Conservation (phyloP, 1,140 invertebrate species). For the Drosophila novamexicana region DNA sequence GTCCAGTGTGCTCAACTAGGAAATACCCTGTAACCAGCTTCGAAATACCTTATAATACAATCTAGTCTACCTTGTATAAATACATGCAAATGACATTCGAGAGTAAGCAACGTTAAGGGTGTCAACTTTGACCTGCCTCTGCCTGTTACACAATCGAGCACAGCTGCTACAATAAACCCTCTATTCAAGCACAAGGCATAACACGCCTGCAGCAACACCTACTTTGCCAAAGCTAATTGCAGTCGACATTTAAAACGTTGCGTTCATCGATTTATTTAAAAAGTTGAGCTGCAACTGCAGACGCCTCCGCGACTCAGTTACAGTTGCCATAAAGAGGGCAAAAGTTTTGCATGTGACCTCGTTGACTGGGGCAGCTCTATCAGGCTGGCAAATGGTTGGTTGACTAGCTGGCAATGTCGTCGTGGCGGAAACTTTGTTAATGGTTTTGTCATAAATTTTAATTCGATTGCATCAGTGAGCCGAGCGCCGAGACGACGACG, state of each 20-base stretch:
- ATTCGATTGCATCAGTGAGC: constrained; percentile 75
- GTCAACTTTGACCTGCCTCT: too few species aligned
- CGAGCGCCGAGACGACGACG: background rate
- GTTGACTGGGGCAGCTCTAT: constrained; percentile 43
- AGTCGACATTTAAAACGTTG: constrained; percentile 55
- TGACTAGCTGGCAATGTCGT: constrained; percentile 49
- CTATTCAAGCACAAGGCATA: background rate
- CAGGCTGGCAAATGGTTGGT: constrained; percentile 44
- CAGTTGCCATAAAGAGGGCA: constrained; percentile 33
- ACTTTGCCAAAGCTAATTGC: constrained; percentile 49
- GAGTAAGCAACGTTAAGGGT: too few species aligned
- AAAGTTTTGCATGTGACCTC: constrained; percentile 75
- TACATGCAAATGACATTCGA: too few species aligned
- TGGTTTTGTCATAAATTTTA: constrained; percentile 83
- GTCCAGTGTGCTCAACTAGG: too few species aligned
- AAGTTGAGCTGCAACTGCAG: constrained; percentile 40
- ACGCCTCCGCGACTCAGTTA: constrained; percentile 4
- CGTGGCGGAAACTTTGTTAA: constrained; percentile 71
- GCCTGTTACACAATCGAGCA: background rate
- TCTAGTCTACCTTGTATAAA: too few species aligned
- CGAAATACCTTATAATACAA: too few species aligned
- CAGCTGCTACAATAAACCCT: background rate
- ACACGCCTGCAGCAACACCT: constrained; percentile 2
- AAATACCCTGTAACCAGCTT: background rate
- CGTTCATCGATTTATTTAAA: constrained; percentile 62